A percentile compares a stretch with the other conserved stretches of the same genome.
These are phyloP conservation scores for Betta splendens DNA, from an alignment of 2,797 vertebrate genomes.

Conservation along the genomic window DNA sequence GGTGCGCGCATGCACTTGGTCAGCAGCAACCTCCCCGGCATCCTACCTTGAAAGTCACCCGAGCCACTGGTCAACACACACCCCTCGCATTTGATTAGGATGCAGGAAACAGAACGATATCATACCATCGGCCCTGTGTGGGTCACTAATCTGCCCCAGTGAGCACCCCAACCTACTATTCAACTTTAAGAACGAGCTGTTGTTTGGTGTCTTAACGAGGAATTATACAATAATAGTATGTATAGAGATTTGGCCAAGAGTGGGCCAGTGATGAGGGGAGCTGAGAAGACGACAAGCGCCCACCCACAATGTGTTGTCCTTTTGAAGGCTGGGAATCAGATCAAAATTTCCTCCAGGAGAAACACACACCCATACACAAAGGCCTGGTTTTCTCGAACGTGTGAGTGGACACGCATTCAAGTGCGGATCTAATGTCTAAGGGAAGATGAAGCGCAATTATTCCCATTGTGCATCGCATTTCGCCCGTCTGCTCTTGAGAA, in stretches of 20 bases:
- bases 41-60: slow-evolving; percentile 41
- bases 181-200: slow-evolving; percentile 29
- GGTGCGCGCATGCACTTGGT: slow-evolving; percentile 70
- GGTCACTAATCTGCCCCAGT: slow-evolving; percentile 47
- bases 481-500: slow-evolving; percentile 56
- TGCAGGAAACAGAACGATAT: slow-evolving; percentile 8
- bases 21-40: slow-evolving; percentile 52
- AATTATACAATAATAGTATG: slow-evolving; percentile 54
- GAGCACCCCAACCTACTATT: slow-evolving; percentile 32
- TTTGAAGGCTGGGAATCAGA: slow-evolving; percentile 64
- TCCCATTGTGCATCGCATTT: slow-evolving; percentile 56
- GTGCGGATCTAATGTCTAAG: slow-evolving; percentile 36
- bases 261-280: slow-evolving; percentile 21
- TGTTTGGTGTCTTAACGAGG: slow-evolving; percentile 46
- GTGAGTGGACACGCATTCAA: slow-evolving; percentile 13
- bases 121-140: slow-evolving; percentile 43
- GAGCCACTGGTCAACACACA: slow-evolving; percentile 6
- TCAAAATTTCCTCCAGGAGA: slow-evolving; percentile 49
- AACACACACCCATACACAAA: slow-evolving; percentile 44
- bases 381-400: slow-evolving; percentile 1
- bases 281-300: slow-evolving; percentile 51
- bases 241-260: slow-evolving; percentile 53
- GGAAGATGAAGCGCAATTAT: slow-evolving; percentile 50
- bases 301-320: slow-evolving; percentile 61
- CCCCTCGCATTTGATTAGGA: slow-evolving; percentile 33